A percentile compares a stretch with the other conserved stretches of the same genome.
These are phyloP conservation scores for Leptodactylus fuscus DNA, from an alignment of 2,113 vertebrate genomes.

Conservation along the genomic window DNA sequence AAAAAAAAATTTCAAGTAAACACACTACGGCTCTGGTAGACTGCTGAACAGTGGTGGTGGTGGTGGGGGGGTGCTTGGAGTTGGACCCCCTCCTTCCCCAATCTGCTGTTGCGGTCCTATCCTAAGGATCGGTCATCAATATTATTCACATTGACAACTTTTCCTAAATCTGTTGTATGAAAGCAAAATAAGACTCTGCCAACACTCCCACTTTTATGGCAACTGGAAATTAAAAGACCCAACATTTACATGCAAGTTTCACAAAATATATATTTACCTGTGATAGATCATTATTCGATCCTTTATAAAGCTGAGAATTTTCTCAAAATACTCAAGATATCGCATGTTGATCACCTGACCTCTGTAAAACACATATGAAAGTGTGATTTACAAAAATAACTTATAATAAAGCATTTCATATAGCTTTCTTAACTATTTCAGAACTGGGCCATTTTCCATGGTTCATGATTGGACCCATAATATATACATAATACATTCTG, in stretches of 20 bases:
- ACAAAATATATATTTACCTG: constrained; percentile 75
- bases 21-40: too few relatives aligned
- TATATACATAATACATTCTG: too few relatives aligned
- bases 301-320: constrained; percentile 97
- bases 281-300: constrained; percentile 97
- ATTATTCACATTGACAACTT: background rate
- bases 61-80: too few relatives aligned
- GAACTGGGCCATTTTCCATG: too few relatives aligned
- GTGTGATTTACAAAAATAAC: too few relatives aligned
- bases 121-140: too few relatives aligned
- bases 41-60: too few relatives aligned
- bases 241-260: background rate
- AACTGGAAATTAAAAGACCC: background rate
- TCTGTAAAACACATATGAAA: constrained; percentile 69
- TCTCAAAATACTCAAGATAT: constrained; percentile 95
- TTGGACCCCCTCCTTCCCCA: too few relatives aligned
- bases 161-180: background rate
- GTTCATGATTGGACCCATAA: too few relatives aligned
- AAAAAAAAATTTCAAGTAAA: background rate
- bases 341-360: constrained; percentile 97
- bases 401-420: too few relatives aligned
- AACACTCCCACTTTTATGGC: background rate
- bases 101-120: too few relatives aligned
- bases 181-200: background rate
- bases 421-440: too few relatives aligned